Evolutionary conservation across 2,113 vertebrate species (phyloP).

Genomic region (Sigmodon hispidus): DNA sequence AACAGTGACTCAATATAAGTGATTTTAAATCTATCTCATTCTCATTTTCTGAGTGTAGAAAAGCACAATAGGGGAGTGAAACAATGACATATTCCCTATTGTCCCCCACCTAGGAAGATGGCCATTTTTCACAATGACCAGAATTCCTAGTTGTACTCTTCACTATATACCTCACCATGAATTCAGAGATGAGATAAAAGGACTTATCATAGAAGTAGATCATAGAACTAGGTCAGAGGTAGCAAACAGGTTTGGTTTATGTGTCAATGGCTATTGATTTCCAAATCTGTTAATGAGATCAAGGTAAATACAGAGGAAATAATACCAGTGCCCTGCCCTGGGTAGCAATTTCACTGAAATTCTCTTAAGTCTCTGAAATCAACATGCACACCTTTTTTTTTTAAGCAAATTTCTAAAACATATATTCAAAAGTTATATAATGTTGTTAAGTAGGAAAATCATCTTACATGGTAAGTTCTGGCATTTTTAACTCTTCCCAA

Average conservation of each 20-base stretch:
- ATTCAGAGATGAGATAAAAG: background rate
- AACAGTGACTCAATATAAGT: conserved; percentile 2
- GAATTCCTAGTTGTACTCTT: background rate
- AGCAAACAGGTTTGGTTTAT: background rate
- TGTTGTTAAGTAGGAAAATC: background rate
- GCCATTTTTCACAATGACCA: background rate
- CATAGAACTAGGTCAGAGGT: background rate
- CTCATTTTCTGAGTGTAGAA: background rate
- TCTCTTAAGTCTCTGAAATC: background rate
- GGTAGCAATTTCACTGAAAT: background rate
- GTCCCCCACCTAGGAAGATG: background rate
- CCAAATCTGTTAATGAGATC: background rate
- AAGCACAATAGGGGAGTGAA: background rate
- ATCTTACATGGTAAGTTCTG: background rate
- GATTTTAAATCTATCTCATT: background rate
- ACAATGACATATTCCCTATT: background rate
- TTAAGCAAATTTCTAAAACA: conserved; percentile 4
- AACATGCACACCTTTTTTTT: background rate
- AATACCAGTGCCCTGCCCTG: background rate
- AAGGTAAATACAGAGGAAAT: background rate
- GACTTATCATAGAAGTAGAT: background rate
- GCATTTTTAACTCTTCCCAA: background rate
- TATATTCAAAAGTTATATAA: background rate
- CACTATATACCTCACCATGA: background rate
- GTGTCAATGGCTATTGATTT: background rate